Evolutionary conservation across 2,888 invertebrate species (phyloP), one percentile per base, ranked within the genome.

Genomic region (Lasius platythorax): DNA sequence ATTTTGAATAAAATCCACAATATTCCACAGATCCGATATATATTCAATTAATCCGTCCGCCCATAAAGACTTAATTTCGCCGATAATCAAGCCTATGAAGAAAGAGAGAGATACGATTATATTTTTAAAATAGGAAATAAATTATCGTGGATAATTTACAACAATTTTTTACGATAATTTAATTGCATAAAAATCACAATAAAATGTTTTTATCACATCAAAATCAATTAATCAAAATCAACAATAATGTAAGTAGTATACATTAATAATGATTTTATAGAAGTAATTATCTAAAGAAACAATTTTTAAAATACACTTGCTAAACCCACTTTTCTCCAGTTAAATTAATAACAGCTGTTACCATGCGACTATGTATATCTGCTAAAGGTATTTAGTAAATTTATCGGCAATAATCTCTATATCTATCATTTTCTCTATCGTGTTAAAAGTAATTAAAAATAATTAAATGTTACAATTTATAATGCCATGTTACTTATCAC

Each of bases 1-100:
- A 94, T 99, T 99, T 9, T 99, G 99, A 92, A 99, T 98, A 94
- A 99, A 99, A 95, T 99, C 99, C 5, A 99, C 98, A 86, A 99
- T 98, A 94, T 99, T 99, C 99, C 99, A 99, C 88, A 99, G 96
- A 95, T 99, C 99, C 89, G 97, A 97, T 66, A 98, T 96, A 94
- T 99, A 99, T 90, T 99, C 99, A 90, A 97, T 95, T 9, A 99
- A 95, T 0, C 99, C 99, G 79, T 98, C 98, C 3, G 97, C 96
- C 97, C 99, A 99, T 12, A 99, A 95, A 4, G 99, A 96, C 94
- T 98, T 97, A 88, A 99, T 97, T 96, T 99, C 99, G 50, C 98
- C 97, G 97, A 99, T 98, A 91, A 99, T 98, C 84, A 99, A 96
- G 96, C 99, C 99, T 98, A 18, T 8, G 8, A 50, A 50, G 18